Conservation (phyloP, 2,888 invertebrate species). For the Auanema freiburgensis region DNA sequence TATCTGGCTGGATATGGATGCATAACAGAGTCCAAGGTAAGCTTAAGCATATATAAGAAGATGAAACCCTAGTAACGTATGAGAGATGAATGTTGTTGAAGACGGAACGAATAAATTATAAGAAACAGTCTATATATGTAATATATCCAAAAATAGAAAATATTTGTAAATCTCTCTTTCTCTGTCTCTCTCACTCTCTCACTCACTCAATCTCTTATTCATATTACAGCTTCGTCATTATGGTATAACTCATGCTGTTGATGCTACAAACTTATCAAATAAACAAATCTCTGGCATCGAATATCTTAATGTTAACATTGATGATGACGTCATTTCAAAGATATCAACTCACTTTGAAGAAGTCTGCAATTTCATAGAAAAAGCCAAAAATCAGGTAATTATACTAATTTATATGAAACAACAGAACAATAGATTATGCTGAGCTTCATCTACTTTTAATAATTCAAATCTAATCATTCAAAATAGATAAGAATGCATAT, state of each 20-base stretch:
- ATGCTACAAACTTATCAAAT: conserved; percentile 56
- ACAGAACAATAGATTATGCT: no score
- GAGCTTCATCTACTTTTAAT: no score
- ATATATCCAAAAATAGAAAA: no score
- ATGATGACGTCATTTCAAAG: conserved; percentile 34
- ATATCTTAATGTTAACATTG: conserved; percentile 36
- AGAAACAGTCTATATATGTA: no score
- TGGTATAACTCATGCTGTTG: conserved; percentile 58
- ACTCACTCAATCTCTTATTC: not conserved
- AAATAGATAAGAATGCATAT: no score
- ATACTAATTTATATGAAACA: no score
- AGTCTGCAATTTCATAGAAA: conserved; percentile 39
- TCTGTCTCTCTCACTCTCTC: not conserved
- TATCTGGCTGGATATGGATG: conserved; percentile 50
- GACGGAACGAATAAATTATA: no score
- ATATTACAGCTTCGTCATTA: conserved; percentile 38
- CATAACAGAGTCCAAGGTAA: conserved; percentile 36
- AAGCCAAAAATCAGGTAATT: conserved; percentile 39
- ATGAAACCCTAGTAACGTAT: not conserved
- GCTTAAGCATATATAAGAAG: not conserved
- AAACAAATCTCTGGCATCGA: conserved; percentile 11
- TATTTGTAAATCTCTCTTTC: not conserved
- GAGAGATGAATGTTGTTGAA: not conserved
- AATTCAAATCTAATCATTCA: no score
- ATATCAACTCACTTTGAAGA: conserved; percentile 38